Evolutionary conservation across 2,888 invertebrate genomes (phyloP).

Genomic region (Nomada flava): DNA sequence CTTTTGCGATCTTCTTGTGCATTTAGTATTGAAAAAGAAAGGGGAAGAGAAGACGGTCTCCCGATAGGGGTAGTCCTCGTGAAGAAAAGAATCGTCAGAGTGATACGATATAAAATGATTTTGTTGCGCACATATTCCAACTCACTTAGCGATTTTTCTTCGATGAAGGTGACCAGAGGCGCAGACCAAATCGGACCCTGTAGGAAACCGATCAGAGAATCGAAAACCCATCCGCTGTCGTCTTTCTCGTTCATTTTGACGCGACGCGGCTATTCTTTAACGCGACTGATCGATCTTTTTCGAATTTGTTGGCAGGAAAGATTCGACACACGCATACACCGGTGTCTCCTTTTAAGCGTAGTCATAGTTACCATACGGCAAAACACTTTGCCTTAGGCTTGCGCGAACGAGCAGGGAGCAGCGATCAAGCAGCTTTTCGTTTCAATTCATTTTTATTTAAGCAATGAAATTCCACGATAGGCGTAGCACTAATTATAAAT

Average conservation of each 20-base stretch:
- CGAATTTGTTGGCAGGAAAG: neutral
- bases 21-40: neutral
- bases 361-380: conserved; percentile 63
- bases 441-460: conserved; percentile 2
- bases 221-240: conserved; percentile 95
- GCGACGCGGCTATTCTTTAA: neutral
- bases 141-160: conserved; percentile 96
- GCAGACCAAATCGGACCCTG: conserved; percentile 97
- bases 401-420: conserved; percentile 46
- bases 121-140: conserved; percentile 47
- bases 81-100: neutral
- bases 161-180: conserved; percentile 95
- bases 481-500: conserved; percentile 1
- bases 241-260: conserved; percentile 82
- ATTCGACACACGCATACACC: neutral
- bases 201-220: conserved; percentile 95
- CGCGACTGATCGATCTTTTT: neutral
- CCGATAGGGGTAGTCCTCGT: neutral
- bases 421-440: neutral
- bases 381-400: conserved; percentile 59
- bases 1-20: neutral
- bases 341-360: conserved; percentile 40
- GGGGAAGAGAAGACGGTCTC: neutral
- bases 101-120: neutral
- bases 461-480: neutral